These are phyloP conservation scores for Climacteris rufus DNA, from an alignment of 2,113 vertebrate genomes.

Conservation along the genomic window DNA sequence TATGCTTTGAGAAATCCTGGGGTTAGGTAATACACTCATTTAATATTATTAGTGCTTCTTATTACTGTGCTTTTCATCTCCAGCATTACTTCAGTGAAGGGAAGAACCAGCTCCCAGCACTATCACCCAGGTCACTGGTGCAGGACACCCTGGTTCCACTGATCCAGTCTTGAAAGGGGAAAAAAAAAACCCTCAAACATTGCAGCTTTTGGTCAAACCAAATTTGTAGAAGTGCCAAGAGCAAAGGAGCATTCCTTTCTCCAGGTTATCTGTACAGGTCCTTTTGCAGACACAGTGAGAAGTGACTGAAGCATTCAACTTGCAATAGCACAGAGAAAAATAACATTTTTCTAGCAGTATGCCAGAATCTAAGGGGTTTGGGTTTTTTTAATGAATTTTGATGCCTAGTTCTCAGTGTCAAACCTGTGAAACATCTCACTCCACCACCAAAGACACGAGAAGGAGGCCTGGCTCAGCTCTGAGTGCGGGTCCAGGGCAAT, in stretches of 20 bases:
- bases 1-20: not conserved
- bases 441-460: not conserved
- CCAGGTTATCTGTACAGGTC: not conserved
- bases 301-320: not conserved
- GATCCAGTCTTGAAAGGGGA: not conserved
- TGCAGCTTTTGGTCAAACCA: not conserved
- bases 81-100: rapidly evolving
- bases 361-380: not conserved
- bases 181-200: not conserved
- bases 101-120: not conserved
- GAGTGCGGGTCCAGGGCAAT: rapidly evolving
- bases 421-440: not conserved
- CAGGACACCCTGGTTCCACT: not conserved
- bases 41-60: not conserved
- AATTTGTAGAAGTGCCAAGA: not conserved
- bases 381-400: not conserved
- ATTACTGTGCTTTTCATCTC: not conserved
- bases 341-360: not conserved
- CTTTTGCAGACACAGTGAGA: not conserved
- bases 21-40: not conserved
- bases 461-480: not conserved
- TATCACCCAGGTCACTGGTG: not conserved
- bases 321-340: not conserved
- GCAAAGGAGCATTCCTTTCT: not conserved
- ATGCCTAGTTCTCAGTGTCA: not conserved